These are phyloP conservation scores for Caenorhabditis uteleia DNA, from an alignment of 2,888 invertebrate genomes.

Conservation along the genomic window DNA sequence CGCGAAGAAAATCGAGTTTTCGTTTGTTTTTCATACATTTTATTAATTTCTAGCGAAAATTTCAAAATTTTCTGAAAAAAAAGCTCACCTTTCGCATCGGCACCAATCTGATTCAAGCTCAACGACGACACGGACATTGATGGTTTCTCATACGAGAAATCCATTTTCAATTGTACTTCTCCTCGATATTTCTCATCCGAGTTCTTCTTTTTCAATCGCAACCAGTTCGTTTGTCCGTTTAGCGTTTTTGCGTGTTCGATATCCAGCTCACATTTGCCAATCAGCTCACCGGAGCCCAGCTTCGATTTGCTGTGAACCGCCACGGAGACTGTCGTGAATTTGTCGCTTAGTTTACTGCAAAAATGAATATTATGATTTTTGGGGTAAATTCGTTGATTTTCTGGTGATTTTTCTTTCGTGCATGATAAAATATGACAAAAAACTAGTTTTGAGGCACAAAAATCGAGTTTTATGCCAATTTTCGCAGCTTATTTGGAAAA, in stretches of 20 bases:
- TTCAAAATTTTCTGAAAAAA: too few relatives aligned
- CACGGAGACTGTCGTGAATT: slow-evolving; percentile 47
- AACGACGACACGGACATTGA: slow-evolving; percentile 51
- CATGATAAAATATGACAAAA: too few relatives aligned
- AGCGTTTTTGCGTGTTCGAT: slow-evolving; percentile 37
- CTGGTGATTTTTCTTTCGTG: too few relatives aligned
- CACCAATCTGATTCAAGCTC: slow-evolving; percentile 27
- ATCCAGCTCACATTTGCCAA: slow-evolving; percentile 43
- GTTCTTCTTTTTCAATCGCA: slow-evolving; percentile 48
- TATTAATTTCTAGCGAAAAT: too few relatives aligned
- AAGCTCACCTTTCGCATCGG: background rate
- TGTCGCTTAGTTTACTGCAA: slow-evolving; percentile 58
- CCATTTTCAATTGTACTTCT: slow-evolving; percentile 51
- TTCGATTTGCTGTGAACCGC: slow-evolving; percentile 55
- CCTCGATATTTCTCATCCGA: slow-evolving; percentile 54
- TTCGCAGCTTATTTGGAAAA: too few relatives aligned
- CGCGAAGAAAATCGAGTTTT: background rate
- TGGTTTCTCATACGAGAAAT: slow-evolving; percentile 56
- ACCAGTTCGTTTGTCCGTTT: slow-evolving; percentile 43
- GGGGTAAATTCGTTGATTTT: too few relatives aligned
- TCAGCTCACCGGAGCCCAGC: slow-evolving; percentile 48
- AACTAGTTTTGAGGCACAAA: too few relatives aligned
- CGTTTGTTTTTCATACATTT: too few relatives aligned
- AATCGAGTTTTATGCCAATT: too few relatives aligned
- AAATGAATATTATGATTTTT: too few relatives aligned